These are phyloP conservation scores for Paragorgia papillata DNA, from an alignment of 92 coral and sea anemone genomes.

Conservation along the genomic window DNA sequence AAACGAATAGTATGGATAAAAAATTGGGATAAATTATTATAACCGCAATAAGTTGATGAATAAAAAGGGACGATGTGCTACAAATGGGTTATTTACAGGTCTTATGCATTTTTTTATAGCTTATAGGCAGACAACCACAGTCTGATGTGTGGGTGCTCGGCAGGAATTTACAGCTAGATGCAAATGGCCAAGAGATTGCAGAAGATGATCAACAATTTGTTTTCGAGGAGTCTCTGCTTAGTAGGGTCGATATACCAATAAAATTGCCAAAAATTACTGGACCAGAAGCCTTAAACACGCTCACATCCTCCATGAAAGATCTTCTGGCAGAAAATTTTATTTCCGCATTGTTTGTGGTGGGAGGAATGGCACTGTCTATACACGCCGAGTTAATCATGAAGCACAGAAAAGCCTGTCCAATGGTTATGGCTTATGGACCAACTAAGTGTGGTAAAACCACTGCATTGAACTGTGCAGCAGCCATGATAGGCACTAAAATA, in stretches of 20 bases:
- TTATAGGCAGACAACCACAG: conserved; percentile 17
- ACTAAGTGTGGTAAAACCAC: conserved; percentile 52
- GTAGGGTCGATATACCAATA: conserved; percentile 5
- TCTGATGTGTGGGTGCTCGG: conserved; percentile 25
- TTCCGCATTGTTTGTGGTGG: conserved; percentile 13
- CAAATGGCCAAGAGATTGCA: background rate
- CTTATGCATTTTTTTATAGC: background rate
- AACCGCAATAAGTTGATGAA: no score
- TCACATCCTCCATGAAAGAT: conserved; percentile 31
- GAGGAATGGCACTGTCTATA: conserved; percentile 36
- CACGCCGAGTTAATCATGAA: conserved; percentile 28
- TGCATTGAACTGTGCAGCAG: conserved; percentile 48
- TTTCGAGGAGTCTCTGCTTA: conserved; percentile 22
- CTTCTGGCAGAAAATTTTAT: conserved; percentile 36
- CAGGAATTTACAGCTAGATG: conserved; percentile 8
- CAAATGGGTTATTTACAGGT: no score
- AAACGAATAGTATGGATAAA: no score
- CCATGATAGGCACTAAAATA: conserved; percentile 22
- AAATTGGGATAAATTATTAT: no score
- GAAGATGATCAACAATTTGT: background rate
- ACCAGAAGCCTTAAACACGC: background rate
- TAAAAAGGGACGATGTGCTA: no score
- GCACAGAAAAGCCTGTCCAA: conserved; percentile 34
- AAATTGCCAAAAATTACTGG: background rate
- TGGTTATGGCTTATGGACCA: conserved; percentile 43